Evolutionary conservation across 2,888 invertebrate genomes (phyloP).

Genomic region (Trichacis sp.): DNA sequence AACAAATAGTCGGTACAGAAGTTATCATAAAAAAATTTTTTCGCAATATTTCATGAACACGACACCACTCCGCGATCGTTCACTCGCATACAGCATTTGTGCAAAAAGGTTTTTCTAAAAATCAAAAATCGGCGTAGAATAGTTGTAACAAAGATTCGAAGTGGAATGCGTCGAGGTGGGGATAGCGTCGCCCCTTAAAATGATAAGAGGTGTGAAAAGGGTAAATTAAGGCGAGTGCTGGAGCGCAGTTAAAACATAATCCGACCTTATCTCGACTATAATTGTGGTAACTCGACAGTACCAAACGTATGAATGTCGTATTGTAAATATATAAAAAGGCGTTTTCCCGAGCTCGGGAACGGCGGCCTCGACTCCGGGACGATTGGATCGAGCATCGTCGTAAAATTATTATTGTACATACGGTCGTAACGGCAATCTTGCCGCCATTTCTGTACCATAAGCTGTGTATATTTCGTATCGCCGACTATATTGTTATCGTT

Average conservation of each 20-base stretch:
- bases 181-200: no score
- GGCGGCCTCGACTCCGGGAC: background rate
- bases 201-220: slow-evolving; percentile 9
- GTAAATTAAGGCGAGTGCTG: slow-evolving; percentile 9
- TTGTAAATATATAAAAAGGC: slow-evolving; percentile 12
- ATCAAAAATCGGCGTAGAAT: no score
- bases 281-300: slow-evolving; percentile 8
- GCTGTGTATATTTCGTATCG: slow-evolving; percentile 65
- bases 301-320: slow-evolving; percentile 8
- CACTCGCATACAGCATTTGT: no score
- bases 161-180: no score
- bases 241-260: slow-evolving; percentile 8
- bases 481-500: slow-evolving; percentile 63
- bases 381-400: slow-evolving; percentile 11
- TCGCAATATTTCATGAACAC: background rate
- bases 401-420: slow-evolving; percentile 39
- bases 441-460: slow-evolving; percentile 60
- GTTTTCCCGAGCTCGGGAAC: background rate
- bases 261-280: slow-evolving; percentile 5
- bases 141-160: no score
- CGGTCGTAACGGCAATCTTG: slow-evolving; percentile 43
- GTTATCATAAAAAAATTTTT: no score
- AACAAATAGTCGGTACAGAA: no score
- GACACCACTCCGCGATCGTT: no score
- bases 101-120: no score